Base-by-base conservation (phyloP, 2,888 invertebrate species). In the Ametastegia equiseti region DNA sequence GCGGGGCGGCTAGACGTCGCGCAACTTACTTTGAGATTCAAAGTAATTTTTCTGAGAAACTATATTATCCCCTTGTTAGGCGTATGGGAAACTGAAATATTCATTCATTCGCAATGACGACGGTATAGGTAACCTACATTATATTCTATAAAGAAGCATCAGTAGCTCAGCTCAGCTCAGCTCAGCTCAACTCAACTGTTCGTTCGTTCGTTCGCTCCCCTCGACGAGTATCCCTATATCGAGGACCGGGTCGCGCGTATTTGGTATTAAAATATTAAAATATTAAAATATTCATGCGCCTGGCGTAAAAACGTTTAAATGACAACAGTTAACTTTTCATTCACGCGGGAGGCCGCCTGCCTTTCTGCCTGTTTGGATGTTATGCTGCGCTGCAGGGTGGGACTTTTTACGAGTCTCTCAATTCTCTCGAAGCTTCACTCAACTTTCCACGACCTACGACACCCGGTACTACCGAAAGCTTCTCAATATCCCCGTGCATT, bases 251-350 rank as follows among this genome's bases (percentile, higher is more conserved):
- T n/a, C n/a, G n/a, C n/a, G 54, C 36, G 54, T 75, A 75, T 54
- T 75, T 75, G 87, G 88, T 89, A 91, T 90, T 91, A 90, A 90
- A 90, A 91, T 89, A 91, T 90, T 91, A 90, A 90, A 90, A 91
- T 91, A 91, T 91, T 91, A 89, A 91, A 90, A 91, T 91, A 91
- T 91, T 91, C 91, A 90, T 91, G 90, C 89, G 83, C 84, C 83
- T 75, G 85, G 87, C 86, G 88, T 89, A 89, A 90, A 89, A 86
- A 86, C 88, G 88, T 86, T 87, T 87, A 89, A 90, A 90, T 90
- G 89, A 90, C 88, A 86, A 83, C 88, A 88, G 88, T 88, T 88
- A 88, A 86, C 86, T 86, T 86, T 86, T 88, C 88, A 88, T 90
- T 89, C 89, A 87, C 88, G 87, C 87, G 42, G 80, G 81, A 63